Conservation (phyloP, 37 sponge, comb jelly and placozoan species). For the Aphrocallistes beatrix region DNA sequence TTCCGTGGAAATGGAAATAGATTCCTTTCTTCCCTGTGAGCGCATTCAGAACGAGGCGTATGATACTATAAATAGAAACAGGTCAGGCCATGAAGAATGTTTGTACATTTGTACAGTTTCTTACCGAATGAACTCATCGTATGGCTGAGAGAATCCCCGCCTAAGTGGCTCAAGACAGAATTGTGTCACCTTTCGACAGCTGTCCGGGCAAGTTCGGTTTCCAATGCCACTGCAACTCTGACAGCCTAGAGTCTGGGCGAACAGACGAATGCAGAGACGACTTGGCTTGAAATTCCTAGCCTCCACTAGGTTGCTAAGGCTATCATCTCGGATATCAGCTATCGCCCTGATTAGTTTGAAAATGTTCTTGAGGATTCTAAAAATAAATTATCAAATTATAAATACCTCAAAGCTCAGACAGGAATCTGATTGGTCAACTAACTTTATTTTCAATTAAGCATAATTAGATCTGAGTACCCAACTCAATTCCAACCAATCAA, state of each 20-base stretch:
- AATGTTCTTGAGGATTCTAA: neutral
- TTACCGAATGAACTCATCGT: neutral
- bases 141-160: neutral
- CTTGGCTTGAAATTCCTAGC: neutral
- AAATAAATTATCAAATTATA: neutral
- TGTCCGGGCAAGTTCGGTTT: neutral
- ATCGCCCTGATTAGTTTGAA: neutral
- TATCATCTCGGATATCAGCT: neutral
- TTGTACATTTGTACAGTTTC: neutral
- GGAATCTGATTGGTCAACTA: too few species aligned
- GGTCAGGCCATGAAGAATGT: too few species aligned
- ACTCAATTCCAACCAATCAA: too few species aligned
- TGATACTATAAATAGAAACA: too few species aligned
- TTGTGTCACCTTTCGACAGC: neutral
- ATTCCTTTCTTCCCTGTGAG: too few species aligned
- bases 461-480: too few species aligned
- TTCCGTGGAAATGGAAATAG: too few species aligned
- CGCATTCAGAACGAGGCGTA: too few species aligned
- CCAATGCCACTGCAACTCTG: neutral
- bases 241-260: neutral
- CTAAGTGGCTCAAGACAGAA: conserved; percentile 8
- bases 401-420: too few species aligned
- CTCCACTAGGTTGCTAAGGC: neutral
- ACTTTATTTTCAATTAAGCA: too few species aligned
- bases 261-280: neutral